Evolutionary conservation across 2,797 vertebrate genomes (phyloP), one percentile per base, ranked within the genome.

Genomic region (Babyrousa celebensis): DNA sequence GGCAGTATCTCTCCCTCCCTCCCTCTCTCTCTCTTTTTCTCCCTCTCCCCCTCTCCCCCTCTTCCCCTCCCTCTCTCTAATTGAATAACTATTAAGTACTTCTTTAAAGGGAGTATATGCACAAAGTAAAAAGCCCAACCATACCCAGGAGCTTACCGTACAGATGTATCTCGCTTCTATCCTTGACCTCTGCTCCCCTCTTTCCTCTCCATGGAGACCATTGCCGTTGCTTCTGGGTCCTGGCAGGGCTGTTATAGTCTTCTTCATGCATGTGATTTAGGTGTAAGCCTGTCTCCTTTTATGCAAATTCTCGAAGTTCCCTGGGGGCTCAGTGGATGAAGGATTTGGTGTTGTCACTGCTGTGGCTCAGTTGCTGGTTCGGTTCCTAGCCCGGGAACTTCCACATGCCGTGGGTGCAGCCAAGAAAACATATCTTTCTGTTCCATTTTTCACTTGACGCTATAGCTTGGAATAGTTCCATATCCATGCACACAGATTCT

Each of bases 41-140:
- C 29, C 36, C 23, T 77, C 18, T 70, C 14, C 21, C 8, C 18
- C 43, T 16, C 48, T 25, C 71, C 15, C 52, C 43, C 58, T 29
- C 25, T 6, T 18, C 14, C 54, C 12, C 77, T 16, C 25, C 3
- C 58, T 15, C 60, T 78, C 21, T 36, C 23, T 63, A 52, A 6
- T 29, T 48, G 23, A 85, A 79, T 74, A 52, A 85, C 36, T 79
- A 62, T 36, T 75, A 71, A 96, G 77, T 48, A 87, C 21, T 23
- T 82, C n/a, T 48, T 80, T 67, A 79, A 82, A 78, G 71, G 68
- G 52, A 54, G 16, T 27, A 15, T 18, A 54, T 10, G 14, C 21
- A 72, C 32, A 65, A 43, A 85, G 27, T 43, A 12, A 32, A 70
- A 87, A 29, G 17, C 52, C 18, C 70, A 18, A 18, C n/a, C 48